Evolutionary conservation across 2,113 vertebrate species (phyloP), one percentile per base, ranked within the genome.

Genomic region (Rafetus swinhoei): DNA sequence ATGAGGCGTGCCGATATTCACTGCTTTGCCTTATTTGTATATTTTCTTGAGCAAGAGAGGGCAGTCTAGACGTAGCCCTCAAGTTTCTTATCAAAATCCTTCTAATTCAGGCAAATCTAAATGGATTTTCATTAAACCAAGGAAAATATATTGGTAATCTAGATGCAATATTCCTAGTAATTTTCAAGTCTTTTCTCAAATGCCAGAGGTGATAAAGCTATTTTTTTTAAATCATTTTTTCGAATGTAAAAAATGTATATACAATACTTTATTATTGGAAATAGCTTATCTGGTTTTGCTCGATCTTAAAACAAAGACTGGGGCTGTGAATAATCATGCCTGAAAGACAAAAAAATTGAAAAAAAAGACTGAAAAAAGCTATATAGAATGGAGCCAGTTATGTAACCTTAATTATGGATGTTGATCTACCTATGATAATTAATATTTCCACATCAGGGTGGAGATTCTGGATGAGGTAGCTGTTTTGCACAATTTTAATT

Each of bases 401-500:
- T 0, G 3, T 92, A 97, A 96, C 12, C 52, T 89, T 95, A 93
- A 94, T 97, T 96, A 93, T 82, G 72, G 45, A 16, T 62, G 85
- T 1, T 93, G n/a, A 19, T 94, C 29, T 93, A 57, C 52, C 2
- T 62, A 69, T 32, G 27, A 80, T 95, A 77, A 94, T 88, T 95
- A 92, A 79, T 86, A 91, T 95, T 96, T 95, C 93, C 92, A 87
- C 86, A 96, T 81, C 72, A 19, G 52, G 86, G 89, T 0, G 74
- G 86, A 83, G 80, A 83, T 91, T 93, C 60, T 87, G 32, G 72
- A 95, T 85, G 89, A 94, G 62, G 86, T 92, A 93, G 95, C 95
- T 96, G 83, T 95, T 96, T 92, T 77, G 89, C 85, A 27, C 12
- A 95, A 69, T 82, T 86, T 92, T 90, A 89, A 94, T 92, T 91